phyloP scores from a whole-genome alignment of 2,888 invertebrate genomes.

The Alviniconcha strummeri region DNA sequence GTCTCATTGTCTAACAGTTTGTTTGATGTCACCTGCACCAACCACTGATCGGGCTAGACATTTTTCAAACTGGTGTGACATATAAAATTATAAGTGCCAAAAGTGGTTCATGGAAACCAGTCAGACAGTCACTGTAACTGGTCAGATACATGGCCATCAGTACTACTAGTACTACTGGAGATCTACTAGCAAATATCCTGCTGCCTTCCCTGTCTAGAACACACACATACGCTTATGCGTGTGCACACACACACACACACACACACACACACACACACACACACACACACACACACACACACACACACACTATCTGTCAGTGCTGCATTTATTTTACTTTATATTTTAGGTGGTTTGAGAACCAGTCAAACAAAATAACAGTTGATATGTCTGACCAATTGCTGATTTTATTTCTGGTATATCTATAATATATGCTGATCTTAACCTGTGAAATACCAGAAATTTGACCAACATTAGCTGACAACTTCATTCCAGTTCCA shows the following conservation, averaged over 20 bases:
- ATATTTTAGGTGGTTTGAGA: too few relatives aligned
- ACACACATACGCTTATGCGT: background rate
- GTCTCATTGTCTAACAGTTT: too few relatives aligned
- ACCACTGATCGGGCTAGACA: background rate
- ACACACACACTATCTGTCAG: background rate
- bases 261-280: constrained; percentile 1
- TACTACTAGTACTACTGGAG: background rate
- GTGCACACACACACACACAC: background rate
- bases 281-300: constrained; percentile 5
- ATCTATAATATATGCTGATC: too few relatives aligned
- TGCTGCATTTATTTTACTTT: too few relatives aligned
- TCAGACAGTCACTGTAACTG: background rate
- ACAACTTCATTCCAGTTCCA: too few relatives aligned
- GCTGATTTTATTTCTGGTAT: too few relatives aligned
- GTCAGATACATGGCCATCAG: background rate
- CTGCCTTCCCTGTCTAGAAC: background rate
- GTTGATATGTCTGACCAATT: too few relatives aligned
- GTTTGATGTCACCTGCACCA: too few relatives aligned
- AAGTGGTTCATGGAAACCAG: background rate
- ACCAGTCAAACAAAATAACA: too few relatives aligned
- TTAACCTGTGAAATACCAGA: too few relatives aligned
- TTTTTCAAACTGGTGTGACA: background rate
- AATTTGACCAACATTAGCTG: too few relatives aligned
- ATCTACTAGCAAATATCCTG: too few relatives aligned
- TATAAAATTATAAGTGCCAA: background rate